A percentile compares a stretch with the other conserved stretches of the same genome.
These are phyloP conservation scores for Rhabdophis nuchalis DNA, from an alignment of 2,797 vertebrate species.

Conservation along the genomic window DNA sequence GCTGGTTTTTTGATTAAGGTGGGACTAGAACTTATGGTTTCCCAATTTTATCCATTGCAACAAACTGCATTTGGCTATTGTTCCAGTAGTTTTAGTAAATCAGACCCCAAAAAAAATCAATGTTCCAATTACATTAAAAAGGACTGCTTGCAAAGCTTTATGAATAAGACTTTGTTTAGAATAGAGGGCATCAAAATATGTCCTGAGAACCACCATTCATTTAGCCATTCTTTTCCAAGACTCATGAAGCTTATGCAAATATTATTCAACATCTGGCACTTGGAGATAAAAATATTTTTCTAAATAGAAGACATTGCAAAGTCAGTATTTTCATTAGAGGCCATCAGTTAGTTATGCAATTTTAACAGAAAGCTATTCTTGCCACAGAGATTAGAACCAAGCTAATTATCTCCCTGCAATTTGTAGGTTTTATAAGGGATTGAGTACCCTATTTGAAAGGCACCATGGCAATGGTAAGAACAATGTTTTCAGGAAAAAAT, in stretches of 20 bases:
- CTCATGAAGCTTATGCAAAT: background rate
- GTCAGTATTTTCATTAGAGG: background rate
- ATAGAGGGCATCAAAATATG: background rate
- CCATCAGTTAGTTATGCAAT: background rate
- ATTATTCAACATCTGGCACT: background rate
- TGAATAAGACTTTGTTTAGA: background rate
- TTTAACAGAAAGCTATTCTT: background rate
- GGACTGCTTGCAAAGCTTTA: background rate
- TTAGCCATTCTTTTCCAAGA: background rate
- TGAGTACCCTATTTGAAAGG: background rate
- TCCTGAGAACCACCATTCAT: background rate
- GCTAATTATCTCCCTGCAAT: too few relatives aligned
- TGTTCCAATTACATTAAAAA: background rate
- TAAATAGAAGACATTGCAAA: background rate
- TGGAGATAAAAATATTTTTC: background rate
- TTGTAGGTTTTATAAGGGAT: background rate
- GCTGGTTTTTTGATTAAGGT: background rate
- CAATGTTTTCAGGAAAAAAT: background rate
- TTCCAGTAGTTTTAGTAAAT: background rate
- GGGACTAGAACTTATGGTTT: background rate
- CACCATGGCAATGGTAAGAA: background rate
- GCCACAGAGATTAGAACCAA: background rate
- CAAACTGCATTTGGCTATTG: background rate
- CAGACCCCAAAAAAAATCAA: background rate
- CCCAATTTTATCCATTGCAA: background rate